A percentile compares a stretch with the other conserved stretches of the same genome.
These are phyloP conservation scores for Drosophila colorata DNA, from an alignment of 2,888 invertebrate genomes.

Conservation along the genomic window DNA sequence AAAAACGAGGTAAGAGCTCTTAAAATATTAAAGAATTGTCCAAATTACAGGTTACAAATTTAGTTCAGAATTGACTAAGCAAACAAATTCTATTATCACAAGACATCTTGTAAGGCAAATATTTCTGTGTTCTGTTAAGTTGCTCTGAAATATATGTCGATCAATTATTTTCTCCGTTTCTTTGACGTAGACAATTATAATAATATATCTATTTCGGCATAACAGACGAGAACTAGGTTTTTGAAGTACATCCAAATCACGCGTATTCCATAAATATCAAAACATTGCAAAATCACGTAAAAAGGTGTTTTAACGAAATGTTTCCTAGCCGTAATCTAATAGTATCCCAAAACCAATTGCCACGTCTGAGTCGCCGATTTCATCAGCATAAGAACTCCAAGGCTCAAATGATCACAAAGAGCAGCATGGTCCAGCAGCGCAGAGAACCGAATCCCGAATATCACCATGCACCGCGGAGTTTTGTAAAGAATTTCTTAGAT, in stretches of 20 bases:
- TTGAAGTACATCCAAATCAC: slow-evolving; percentile 21
- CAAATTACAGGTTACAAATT: neutral
- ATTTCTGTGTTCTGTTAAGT: neutral
- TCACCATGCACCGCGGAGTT: slow-evolving; percentile 39
- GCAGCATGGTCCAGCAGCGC: neutral
- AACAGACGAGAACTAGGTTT: neutral
- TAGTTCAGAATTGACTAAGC: too few relatives aligned
- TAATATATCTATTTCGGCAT: neutral
- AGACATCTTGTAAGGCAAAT: neutral
- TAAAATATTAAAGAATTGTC: slow-evolving; percentile 28
- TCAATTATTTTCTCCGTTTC: neutral
- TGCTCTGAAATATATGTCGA: neutral
- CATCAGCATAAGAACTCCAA: neutral
- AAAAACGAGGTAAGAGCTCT: slow-evolving; percentile 63
- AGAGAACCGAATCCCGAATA: slow-evolving; percentile 51
- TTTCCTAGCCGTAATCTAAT: neutral
- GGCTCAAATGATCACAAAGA: neutral
- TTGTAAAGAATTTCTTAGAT: slow-evolving; percentile 33
- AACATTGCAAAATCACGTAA: neutral
- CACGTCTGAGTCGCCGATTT: neutral
- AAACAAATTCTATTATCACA: too few relatives aligned
- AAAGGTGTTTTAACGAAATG: slow-evolving; percentile 7
- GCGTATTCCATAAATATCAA: neutral
- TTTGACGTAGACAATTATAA: neutral
- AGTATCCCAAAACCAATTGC: neutral